phyloP scores from a whole-genome alignment of 2,797 vertebrate genomes.

The Tenualosa thibaudeaui region DNA sequence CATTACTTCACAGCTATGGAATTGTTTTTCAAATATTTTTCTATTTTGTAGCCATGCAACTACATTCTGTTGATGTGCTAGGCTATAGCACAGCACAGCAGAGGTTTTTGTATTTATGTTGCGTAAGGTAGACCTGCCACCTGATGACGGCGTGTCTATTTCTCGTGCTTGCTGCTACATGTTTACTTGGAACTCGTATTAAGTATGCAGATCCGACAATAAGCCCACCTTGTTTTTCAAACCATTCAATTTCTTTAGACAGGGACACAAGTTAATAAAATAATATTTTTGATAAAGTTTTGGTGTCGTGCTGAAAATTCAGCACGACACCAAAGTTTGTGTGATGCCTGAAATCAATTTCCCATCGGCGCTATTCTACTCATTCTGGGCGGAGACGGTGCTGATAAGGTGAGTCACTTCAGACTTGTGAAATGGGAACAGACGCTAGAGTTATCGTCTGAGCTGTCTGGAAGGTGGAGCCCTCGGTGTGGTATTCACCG shows the following conservation, averaged over 20 bases:
- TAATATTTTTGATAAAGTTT: too few relatives aligned
- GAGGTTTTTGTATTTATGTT: background rate
- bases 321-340: too few relatives aligned
- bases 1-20: too few relatives aligned
- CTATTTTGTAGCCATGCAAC: too few relatives aligned
- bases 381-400: background rate
- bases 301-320: too few relatives aligned
- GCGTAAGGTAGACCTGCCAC: background rate
- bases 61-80: too few relatives aligned
- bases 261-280: too few relatives aligned
- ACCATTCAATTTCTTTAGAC: too few relatives aligned
- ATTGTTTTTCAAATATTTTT: too few relatives aligned
- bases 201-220: too few relatives aligned
- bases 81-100: background rate
- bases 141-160: background rate
- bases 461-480: background rate
- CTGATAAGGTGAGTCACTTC: constrained; percentile 21
- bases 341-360: background rate
- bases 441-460: background rate
- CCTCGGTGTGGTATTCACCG: background rate
- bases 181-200: background rate
- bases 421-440: background rate
- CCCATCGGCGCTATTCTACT: background rate
- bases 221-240: too few relatives aligned
- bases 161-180: background rate